Percentiles rank a stretch among this genome's conserved stretches.
Conservation (phyloP, 2,888 invertebrate genomes). For the Pristionchus fissidentatus region DNA sequence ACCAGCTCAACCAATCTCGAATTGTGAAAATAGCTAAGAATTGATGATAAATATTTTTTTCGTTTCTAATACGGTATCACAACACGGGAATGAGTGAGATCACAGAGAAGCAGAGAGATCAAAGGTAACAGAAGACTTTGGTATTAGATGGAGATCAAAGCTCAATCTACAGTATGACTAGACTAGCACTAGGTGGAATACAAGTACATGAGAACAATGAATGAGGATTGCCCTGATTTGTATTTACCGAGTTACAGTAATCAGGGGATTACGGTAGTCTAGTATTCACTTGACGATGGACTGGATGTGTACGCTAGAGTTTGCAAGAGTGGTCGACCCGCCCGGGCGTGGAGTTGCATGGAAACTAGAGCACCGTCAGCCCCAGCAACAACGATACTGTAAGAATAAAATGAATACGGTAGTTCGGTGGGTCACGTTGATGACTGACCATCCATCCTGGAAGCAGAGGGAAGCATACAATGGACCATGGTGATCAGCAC, state of each 20-base stretch:
- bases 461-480: slow-evolving; percentile 42
- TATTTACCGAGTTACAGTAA: background rate
- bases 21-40: background rate
- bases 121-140: too few species aligned
- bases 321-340: slow-evolving; percentile 46
- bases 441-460: slow-evolving; percentile 47
- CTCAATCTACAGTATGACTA: slow-evolving; percentile 1
- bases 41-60: slow-evolving; percentile 8
- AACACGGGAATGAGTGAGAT: slow-evolving; percentile 9
- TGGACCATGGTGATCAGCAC: slow-evolving; percentile 37
- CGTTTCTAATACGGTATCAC: background rate
- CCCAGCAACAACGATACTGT: slow-evolving; percentile 49
- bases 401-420: slow-evolving; percentile 4
- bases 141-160: background rate
- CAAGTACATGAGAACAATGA: background rate
- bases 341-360: slow-evolving; percentile 48
- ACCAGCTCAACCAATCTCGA: background rate
- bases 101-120: too few species aligned
- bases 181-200: background rate
- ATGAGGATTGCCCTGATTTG: background rate
- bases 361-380: slow-evolving; percentile 45
- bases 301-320: slow-evolving; percentile 45
- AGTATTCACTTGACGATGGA: slow-evolving; percentile 15
- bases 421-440: background rate
- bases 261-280: background rate